phyloP scores from a whole-genome alignment of 2,888 invertebrate species.

The Melieria picta region DNA sequence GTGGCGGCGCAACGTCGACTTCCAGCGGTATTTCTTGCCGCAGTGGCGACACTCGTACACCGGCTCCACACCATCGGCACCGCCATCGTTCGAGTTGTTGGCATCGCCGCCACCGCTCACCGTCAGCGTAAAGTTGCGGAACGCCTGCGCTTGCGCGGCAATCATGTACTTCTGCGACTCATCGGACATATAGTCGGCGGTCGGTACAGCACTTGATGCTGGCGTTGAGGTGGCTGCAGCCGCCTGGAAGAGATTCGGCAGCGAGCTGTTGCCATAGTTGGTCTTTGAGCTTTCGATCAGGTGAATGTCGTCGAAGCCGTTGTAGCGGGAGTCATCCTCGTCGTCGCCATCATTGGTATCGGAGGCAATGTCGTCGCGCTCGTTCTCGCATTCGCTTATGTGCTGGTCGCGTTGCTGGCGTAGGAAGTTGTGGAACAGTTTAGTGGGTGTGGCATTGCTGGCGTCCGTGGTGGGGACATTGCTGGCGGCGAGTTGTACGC shows the following conservation, averaged over 20 bases:
- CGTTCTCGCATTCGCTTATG: constrained; percentile 53
- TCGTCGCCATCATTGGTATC: constrained; percentile 54
- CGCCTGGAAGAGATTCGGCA: constrained; percentile 41
- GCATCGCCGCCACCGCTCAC: constrained; percentile 6
- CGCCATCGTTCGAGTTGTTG: constrained; percentile 40
- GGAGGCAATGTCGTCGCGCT: constrained; percentile 37
- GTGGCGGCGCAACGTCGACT: constrained; percentile 82
- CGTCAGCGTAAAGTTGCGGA: constrained; percentile 51
- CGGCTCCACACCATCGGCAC: constrained; percentile 48
- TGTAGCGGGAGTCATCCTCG: constrained; percentile 62
- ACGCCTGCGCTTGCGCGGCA: constrained; percentile 58
- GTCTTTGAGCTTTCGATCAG: constrained; percentile 60
- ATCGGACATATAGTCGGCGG: constrained; percentile 52
- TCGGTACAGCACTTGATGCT: constrained; percentile 24
- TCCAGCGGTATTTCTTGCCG: constrained; percentile 86
- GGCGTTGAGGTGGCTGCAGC: constrained; percentile 35
- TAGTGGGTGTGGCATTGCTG: constrained; percentile 45
- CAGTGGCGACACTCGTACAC: constrained; percentile 75
- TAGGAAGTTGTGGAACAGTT: constrained; percentile 55
- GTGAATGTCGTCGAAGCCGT: constrained; percentile 65
- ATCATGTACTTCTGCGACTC: constrained; percentile 56
- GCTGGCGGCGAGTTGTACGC: constrained; percentile 16
- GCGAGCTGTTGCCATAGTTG: constrained; percentile 40
- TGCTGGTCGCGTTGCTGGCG: constrained; percentile 50
- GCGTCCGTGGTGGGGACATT: constrained; percentile 20